Conservation (phyloP, 2,113 vertebrate genomes). For the Crotalus viridis region DNA sequence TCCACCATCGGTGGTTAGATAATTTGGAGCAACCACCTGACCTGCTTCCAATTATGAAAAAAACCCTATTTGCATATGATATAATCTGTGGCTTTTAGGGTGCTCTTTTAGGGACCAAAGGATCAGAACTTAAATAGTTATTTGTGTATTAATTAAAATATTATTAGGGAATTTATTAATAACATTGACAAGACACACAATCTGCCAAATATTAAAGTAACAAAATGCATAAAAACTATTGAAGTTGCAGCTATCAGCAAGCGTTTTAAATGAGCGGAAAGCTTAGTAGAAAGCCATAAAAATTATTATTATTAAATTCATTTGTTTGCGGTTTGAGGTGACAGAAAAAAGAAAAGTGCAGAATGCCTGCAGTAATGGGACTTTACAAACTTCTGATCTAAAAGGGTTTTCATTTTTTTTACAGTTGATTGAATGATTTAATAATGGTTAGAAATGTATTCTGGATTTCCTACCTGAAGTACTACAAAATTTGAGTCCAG, state of each 20-base stretch:
- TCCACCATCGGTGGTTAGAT: background rate
- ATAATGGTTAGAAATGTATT: background rate
- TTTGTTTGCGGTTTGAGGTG: background rate
- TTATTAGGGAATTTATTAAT: background rate
- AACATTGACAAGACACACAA: background rate
- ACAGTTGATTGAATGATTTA: background rate
- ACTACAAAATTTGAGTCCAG: background rate
- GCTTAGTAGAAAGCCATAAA: background rate
- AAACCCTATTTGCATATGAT: background rate
- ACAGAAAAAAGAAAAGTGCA: background rate
- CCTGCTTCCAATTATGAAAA: background rate
- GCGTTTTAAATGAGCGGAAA: background rate
- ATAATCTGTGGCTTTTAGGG: background rate
- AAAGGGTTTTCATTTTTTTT: background rate
- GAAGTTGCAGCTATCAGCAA: background rate
- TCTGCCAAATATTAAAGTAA: background rate
- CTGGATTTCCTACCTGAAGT: background rate
- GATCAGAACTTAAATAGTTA: background rate
- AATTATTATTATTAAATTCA: background rate
- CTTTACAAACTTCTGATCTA: background rate
- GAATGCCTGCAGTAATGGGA: background rate
- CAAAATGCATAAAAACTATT: background rate
- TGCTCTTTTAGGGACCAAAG: background rate
- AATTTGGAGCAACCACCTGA: background rate
- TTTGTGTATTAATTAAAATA: background rate